A percentile compares a stretch with the other conserved stretches of the same genome.
phyloP scores from a whole-genome alignment of 2,797 vertebrate genomes.

The Hafferia zeledoni region DNA sequence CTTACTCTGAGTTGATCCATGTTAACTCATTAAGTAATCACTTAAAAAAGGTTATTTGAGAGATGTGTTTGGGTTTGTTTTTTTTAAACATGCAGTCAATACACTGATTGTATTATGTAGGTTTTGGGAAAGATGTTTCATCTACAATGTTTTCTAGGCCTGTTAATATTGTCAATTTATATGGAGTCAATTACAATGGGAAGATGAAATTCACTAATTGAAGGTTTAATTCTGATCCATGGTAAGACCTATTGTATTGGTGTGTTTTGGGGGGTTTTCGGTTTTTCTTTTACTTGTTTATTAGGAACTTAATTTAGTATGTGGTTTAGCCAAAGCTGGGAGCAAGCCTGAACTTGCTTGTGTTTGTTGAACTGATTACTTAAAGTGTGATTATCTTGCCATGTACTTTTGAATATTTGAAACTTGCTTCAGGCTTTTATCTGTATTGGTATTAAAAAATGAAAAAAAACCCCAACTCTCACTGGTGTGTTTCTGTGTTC shows the following conservation, averaged over 20 bases:
- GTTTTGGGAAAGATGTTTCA: not conserved
- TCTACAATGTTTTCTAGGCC: not conserved
- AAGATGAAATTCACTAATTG: not conserved
- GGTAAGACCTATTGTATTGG: not conserved
- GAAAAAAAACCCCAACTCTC: too few relatives aligned
- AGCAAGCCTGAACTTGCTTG: constrained; percentile 12
- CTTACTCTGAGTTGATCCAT: not conserved
- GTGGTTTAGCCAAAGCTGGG: not conserved
- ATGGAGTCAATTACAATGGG: not conserved
- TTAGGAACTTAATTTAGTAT: not conserved
- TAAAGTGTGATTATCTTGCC: not conserved
- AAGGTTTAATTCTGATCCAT: not conserved
- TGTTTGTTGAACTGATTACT: not conserved
- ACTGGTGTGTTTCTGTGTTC: not conserved
- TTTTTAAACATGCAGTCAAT: not conserved
- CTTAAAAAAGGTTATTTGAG: not conserved
- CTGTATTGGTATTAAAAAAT: not conserved
- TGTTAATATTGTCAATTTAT: not conserved
- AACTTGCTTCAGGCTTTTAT: not conserved
- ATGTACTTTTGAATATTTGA: not conserved
- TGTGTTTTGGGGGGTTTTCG: not conserved
- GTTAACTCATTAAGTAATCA: not conserved
- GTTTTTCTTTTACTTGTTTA: not conserved
- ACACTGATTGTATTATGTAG: not conserved
- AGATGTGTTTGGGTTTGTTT: not conserved